phyloP scores from a whole-genome alignment of 2,888 invertebrate species.

The Scaptomyza tumidula region DNA sequence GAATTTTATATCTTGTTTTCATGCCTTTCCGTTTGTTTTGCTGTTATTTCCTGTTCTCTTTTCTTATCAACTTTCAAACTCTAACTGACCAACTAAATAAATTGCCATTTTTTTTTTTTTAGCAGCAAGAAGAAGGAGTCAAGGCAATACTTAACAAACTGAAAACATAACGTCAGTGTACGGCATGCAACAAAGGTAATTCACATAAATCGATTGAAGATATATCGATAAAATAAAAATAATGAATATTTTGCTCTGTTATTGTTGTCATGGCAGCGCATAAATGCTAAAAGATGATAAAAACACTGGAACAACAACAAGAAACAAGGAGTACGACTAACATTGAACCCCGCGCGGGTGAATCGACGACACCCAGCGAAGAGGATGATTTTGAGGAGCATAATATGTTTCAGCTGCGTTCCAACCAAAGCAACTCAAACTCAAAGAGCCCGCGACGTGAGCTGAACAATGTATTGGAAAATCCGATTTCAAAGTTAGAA shows the following conservation, averaged over 20 bases:
- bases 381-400: constrained; percentile 58
- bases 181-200: constrained; percentile 76
- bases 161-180: constrained; percentile 59
- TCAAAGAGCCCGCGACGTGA: constrained; percentile 2
- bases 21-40: constrained; percentile 9
- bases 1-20: constrained; percentile 14
- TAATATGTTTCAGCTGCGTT: constrained; percentile 43
- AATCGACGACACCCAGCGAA: constrained; percentile 45
- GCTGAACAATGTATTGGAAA: constrained; percentile 12
- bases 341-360: constrained; percentile 48
- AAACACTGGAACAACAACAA: constrained; percentile 71
- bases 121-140: constrained; percentile 18
- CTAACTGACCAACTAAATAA: constrained; percentile 17
- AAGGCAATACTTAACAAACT: constrained; percentile 24
- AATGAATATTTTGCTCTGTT: constrained; percentile 35
- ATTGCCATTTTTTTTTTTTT: constrained; percentile 25
- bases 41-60: constrained; percentile 27
- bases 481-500: constrained; percentile 17
- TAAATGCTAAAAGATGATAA: constrained; percentile 80
- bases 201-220: constrained; percentile 31
- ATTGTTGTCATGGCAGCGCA: constrained; percentile 51
- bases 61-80: constrained; percentile 29
- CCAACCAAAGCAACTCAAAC: constrained; percentile 15
- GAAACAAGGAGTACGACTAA: constrained; percentile 61
- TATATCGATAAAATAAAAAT: constrained; percentile 27